Conservation (phyloP, 2,888 invertebrate genomes). For the Agrochola circellaris region DNA sequence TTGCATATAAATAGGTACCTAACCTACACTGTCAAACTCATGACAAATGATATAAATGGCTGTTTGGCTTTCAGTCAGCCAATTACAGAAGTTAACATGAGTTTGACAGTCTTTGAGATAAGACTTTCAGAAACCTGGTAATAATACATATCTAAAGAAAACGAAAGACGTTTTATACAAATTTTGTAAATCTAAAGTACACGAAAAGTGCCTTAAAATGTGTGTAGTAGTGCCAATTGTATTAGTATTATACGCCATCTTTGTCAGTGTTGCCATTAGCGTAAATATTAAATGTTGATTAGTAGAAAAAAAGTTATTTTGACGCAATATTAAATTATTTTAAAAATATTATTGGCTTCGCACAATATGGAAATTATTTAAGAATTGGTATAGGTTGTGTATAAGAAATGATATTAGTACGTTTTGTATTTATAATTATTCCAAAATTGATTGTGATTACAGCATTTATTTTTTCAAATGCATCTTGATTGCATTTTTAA, state of each 20-base stretch:
- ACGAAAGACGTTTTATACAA: constrained; percentile 17
- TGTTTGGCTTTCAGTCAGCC: neutral
- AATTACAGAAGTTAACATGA: neutral
- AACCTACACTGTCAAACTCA: neutral
- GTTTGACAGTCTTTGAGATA: neutral
- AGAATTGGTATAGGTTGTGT: constrained; percentile 36
- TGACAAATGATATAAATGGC: neutral
- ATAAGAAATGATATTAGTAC: constrained; percentile 18
- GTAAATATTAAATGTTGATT: constrained; percentile 59
- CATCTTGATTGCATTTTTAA: constrained; percentile 15
- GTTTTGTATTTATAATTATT: constrained; percentile 30
- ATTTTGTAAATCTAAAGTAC: constrained; percentile 40
- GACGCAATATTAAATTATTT: constrained; percentile 17
- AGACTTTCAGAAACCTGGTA: neutral
- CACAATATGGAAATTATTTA: constrained; percentile 17
- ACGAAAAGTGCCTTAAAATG: constrained; percentile 59
- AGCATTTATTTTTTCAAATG: constrained; percentile 51
- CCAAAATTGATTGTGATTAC: constrained; percentile 49
- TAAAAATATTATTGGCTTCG: neutral
- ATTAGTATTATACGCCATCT: constrained; percentile 36
- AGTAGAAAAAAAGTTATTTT: constrained; percentile 28
- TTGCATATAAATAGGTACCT: too few species aligned
- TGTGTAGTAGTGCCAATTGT: constrained; percentile 44
- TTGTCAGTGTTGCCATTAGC: constrained; percentile 65
- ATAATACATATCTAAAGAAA: constrained; percentile 26